A percentile compares a stretch with the other conserved stretches of the same genome.
Conservation (phyloP, 2,888 invertebrate species). For the Thera britannica region DNA sequence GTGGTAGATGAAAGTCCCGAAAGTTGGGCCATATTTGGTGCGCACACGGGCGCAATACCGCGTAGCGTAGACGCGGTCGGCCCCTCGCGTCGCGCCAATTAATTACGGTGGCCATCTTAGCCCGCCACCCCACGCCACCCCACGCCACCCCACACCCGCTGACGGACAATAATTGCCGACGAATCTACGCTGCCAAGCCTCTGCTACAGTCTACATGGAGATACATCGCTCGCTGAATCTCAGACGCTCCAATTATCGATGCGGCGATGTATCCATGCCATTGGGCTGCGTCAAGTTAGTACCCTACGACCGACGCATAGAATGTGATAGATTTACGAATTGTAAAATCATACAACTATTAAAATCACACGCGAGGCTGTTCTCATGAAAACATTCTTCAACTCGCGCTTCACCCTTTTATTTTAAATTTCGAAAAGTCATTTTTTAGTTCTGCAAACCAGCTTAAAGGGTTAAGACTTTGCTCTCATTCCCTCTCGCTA, state of each 20-base stretch:
- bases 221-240: slow-evolving; percentile 22
- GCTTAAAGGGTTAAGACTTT: too few relatives aligned
- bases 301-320: neutral
- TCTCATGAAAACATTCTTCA: too few relatives aligned
- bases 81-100: slow-evolving; percentile 84
- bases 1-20: neutral
- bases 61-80: slow-evolving; percentile 77
- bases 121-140: slow-evolving; percentile 47
- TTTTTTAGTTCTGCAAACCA: too few relatives aligned
- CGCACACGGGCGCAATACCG: slow-evolving; percentile 76
- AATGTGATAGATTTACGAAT: too few relatives aligned
- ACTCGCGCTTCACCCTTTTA: too few relatives aligned
- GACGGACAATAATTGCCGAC: slow-evolving; percentile 82
- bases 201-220: slow-evolving; percentile 31
- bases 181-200: slow-evolving; percentile 32
- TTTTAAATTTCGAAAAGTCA: too few relatives aligned
- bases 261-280: neutral
- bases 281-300: neutral
- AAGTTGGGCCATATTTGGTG: slow-evolving; percentile 41
- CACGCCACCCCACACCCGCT: slow-evolving; percentile 55
- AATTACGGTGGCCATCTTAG: slow-evolving; percentile 84
- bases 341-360: too few relatives aligned
- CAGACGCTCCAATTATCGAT: slow-evolving; percentile 23
- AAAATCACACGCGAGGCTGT: too few relatives aligned
- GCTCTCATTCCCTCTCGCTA: too few relatives aligned